phyloP scores from a whole-genome alignment of 2,113 vertebrate genomes.

The Hucho hucho region DNA sequence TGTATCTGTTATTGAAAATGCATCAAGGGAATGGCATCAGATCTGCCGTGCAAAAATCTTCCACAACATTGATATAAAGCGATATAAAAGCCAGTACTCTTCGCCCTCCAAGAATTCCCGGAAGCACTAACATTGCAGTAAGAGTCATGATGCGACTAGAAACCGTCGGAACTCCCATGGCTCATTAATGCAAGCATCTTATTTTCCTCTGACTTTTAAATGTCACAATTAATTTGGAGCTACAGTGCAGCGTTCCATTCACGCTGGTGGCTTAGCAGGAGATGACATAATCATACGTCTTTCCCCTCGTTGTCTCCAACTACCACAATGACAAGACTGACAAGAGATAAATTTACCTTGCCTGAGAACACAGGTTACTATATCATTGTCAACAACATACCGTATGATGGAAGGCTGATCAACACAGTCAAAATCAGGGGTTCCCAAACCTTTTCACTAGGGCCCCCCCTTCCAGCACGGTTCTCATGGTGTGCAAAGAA shows the following conservation, averaged over 20 bases:
- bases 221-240: conserved; percentile 29
- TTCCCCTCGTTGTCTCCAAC: background rate
- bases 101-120: background rate
- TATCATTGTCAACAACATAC: background rate
- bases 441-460: too few relatives aligned
- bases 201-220: conserved; percentile 44
- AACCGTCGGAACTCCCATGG: conserved; percentile 31
- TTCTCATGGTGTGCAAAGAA: too few relatives aligned
- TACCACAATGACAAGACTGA: background rate
- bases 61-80: background rate
- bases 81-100: background rate
- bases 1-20: too few relatives aligned
- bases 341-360: background rate
- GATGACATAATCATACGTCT: background rate
- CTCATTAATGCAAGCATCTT: conserved; percentile 35
- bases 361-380: background rate
- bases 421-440: background rate
- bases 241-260: background rate
- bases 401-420: background rate
- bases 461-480: too few relatives aligned
- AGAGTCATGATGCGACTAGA: conserved; percentile 17
- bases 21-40: too few relatives aligned
- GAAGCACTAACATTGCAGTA: background rate
- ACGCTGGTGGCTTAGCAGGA: conserved; percentile 1
- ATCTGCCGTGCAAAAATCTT: background rate